Evolutionary conservation across 1,140 invertebrate species (phyloP), one percentile per base, ranked within the genome.

Genomic region (Drosophila nebulosa): DNA sequence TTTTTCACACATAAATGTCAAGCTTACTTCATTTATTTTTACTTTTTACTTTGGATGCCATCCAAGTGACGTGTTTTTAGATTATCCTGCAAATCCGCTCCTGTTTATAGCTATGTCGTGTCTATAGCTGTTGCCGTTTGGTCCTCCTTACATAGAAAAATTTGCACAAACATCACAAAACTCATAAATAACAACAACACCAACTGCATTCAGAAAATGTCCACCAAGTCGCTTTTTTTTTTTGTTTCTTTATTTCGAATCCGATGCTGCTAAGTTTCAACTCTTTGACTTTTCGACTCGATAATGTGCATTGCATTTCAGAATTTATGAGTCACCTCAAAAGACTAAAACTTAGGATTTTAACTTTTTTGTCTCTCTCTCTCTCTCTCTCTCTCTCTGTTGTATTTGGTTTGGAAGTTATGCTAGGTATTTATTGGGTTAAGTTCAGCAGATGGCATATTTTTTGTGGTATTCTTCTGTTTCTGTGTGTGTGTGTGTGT

Each of bases 151-250:
- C 81, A 85, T 85, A 85, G 81, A 86, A 85, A 85, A 85, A 85
- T 85, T 85, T 85, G 81, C 81, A 85, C 83, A 81, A 88, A 86
- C 81, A 85, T 85, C 81, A 81, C 81, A 86, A 85, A 81, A 85
- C 81, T 85, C 81, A 85, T 85, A 85, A 85, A 85, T 85, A 85
- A 85, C 81, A 80, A 81, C 69, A 75, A 58, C 74, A 81, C 72
- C 81, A 67, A 55, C 26, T 30, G 66, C 67, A 63, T 22, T 59
- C 39, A 39, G 42, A 86, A 86, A 86, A 70, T 85, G 81, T 85
- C 80, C 80, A 88, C 83, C 59, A 69, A n/a, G 57, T 63, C n/a
- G n/a, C 27, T 27, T 53, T 53, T 39, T 5, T 16, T 39, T 39
- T 32, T 32, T 32, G 10, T 32, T 32, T 32, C 30, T 12, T 32